Evolutionary conservation across 2,797 vertebrate genomes (phyloP).

Genomic region (Mustela erminea): DNA sequence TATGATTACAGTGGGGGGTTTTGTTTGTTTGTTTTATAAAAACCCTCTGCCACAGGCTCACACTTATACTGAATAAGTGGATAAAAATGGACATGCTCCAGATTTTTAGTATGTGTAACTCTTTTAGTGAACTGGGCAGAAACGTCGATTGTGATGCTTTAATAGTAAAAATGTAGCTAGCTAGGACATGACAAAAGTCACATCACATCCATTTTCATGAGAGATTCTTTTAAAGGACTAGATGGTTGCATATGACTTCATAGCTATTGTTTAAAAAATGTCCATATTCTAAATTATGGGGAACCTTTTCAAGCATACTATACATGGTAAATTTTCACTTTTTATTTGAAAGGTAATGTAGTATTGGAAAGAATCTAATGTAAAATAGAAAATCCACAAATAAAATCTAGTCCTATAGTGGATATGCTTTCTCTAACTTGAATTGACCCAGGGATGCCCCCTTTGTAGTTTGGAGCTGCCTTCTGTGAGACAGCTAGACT

Average conservation of each 20-base stretch:
- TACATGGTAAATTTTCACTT: neutral
- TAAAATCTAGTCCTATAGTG: neutral
- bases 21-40: neutral
- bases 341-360: neutral
- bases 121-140: neutral
- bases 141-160: neutral
- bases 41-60: neutral
- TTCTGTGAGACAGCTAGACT: constrained; percentile 19
- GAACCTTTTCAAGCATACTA: neutral
- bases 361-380: neutral
- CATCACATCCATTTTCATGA: neutral
- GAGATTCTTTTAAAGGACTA: neutral
- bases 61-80: neutral
- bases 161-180: neutral
- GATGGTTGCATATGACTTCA: neutral
- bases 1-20: neutral
- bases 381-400: neutral
- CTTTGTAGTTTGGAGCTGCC: neutral
- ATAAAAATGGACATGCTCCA: neutral
- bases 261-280: neutral
- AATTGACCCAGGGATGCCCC: neutral
- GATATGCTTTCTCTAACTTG: neutral
- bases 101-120: neutral
- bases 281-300: neutral
- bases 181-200: neutral